Base-by-base conservation (phyloP, 2,797 vertebrate genomes). In the Chelon auratus region DNA sequence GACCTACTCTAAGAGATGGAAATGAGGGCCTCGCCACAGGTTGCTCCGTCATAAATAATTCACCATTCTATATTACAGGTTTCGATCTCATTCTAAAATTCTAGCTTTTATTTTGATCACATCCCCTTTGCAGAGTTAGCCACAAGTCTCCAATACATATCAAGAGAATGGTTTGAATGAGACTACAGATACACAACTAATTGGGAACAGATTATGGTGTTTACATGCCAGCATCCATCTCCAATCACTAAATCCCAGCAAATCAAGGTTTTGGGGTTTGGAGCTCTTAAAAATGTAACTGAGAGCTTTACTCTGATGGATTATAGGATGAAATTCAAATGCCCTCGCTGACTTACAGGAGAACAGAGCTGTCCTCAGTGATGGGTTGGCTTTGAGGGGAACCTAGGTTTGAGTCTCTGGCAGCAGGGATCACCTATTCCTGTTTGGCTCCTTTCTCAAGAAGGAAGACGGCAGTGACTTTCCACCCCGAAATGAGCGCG, bases 391-490 rank as follows among this genome's bases (percentile, higher is more conserved):
- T 74, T 62, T 33, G 48, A 60, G 61, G 52, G 77, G 47, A 17
- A 15, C 60, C 30, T 30, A 18, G 69, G 51, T 65, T 53, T 61
- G 43, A 57, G 51, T 60, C 71, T 75, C 62, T 73, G 75, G 60
- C 72, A 72, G 57, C 57, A 14, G 52, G 47, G 52, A 50, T 73
- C 66, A 66, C 75, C 80, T 73, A 77, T 84, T 77, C 75, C 77
- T 80, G 61, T 68, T 65, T 20, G 47, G 48, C 56, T 17, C 43
- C 62, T 79, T 65, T 68, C 71, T 40, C 30, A 47, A 82, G 61
- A 83, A 26, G 79, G 77, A 84, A 82, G 80, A 39, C 65, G 1
- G 61, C 50, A 17, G 81, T 84, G 87, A 84, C 88, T 89, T 87
- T 90, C 88, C 88, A 86, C 18, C 71, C 59, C 9, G 50, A 85